phyloP scores from a whole-genome alignment of 1,140 invertebrate species.

The Panagrolaimus sp. region DNA sequence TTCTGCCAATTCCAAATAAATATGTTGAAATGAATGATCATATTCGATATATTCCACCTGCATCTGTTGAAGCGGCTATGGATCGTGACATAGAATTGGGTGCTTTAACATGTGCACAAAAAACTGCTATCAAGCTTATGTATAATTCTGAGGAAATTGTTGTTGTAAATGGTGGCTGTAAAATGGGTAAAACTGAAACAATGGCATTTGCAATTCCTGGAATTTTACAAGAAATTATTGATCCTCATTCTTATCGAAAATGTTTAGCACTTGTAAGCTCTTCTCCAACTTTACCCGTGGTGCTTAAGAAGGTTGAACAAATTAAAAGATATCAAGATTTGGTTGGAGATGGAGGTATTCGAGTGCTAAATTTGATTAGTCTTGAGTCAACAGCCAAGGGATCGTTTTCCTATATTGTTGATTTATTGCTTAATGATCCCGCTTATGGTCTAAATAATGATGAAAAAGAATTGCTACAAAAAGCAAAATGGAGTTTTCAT shows the following conservation, averaged over 20 bases:
- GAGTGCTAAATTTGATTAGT: neutral
- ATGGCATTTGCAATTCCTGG: neutral
- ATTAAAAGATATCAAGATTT: neutral
- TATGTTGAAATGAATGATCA: too few species aligned
- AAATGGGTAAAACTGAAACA: slow-evolving; percentile 3
- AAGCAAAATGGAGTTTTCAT: neutral
- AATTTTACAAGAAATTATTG: neutral
- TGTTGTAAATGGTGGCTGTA: neutral
- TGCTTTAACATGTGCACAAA: neutral
- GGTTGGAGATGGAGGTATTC: neutral
- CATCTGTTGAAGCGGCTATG: too few species aligned
- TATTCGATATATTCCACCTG: too few species aligned
- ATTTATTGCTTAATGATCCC: neutral
- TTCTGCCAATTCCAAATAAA: too few species aligned
- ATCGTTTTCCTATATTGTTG: neutral
- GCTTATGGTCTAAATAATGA: neutral
- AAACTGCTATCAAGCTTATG: neutral
- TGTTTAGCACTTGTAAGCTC: neutral
- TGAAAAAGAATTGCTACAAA: neutral
- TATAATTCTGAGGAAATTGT: neutral
- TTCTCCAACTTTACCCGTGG: neutral
- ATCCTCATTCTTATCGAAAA: neutral
- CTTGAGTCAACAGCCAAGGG: neutral
- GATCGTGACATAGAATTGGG: neutral
- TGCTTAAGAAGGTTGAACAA: neutral